Evolutionary conservation across 2,113 vertebrate genomes (phyloP), one percentile per base, ranked within the genome.

Genomic region (Triplophysa siluroides): DNA sequence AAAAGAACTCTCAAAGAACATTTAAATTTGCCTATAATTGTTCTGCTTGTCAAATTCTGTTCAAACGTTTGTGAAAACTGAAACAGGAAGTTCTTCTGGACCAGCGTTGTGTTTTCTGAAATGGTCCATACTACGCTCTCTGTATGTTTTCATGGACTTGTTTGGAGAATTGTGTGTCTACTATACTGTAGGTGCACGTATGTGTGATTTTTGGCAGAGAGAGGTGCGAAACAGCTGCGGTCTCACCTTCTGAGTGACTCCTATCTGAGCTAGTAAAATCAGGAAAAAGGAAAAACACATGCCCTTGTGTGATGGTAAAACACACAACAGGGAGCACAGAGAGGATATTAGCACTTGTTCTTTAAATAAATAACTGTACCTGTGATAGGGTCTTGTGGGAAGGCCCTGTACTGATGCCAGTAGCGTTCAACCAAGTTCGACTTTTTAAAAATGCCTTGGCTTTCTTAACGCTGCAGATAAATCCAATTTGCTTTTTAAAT

Each of bases 231-330:
- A 72, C 80, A 84, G 83, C 80, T 76, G 76, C 58, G 56, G 41
- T 63, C 63, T 78, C 79, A 79, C 83, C 79, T 86, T 76, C 79
- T 54, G 74, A 77, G 62, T 29, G 23, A 65, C 62, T 74, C 38
- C 74, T 77, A 11, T 54, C 33, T 65, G 64, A 38, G 50, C 61
- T 38, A 14, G 74, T 77, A 43, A 77, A 77, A 65, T 41, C 62
- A 38, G 64, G 62, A 26, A 63, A 43, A 29, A 76, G 14, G 16
- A 29, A 38, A 77, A 19, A 38, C 7, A 33, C 38, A 75, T 26
- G 21, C 62, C 38, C 41, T 63, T 62, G 41, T 50, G 26, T 52
- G 41, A 75, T 29, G 38, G 41, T 75, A 63, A 77, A 76, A 77
- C 24, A 38, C 62, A 65, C 26, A 8, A 77, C 41, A 76, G 73